Evolutionary conservation across 2,797 vertebrate species (phyloP).

Genomic region (Clarias fuscus): DNA sequence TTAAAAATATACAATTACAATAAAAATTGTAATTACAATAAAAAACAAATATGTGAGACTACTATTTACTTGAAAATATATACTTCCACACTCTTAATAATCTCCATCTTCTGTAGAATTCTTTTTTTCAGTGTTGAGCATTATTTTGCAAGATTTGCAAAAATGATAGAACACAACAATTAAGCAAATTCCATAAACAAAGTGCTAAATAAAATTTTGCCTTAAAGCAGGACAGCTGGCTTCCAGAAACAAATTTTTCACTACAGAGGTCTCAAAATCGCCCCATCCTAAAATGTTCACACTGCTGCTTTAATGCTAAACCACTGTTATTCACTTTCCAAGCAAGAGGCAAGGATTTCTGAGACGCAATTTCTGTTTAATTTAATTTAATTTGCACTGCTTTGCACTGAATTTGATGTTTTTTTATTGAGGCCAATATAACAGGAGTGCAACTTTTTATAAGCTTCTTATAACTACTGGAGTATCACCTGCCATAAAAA

Average conservation of each 20-base stretch:
- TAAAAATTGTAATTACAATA: not conserved
- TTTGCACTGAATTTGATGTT: not conserved
- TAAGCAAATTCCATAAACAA: not conserved
- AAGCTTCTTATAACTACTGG: not conserved
- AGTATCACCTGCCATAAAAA: not conserved
- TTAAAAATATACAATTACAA: not conserved
- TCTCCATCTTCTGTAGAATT: not conserved
- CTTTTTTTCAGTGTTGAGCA: not conserved
- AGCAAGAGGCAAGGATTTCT: not conserved
- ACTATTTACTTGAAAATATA: not conserved
- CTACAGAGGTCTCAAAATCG: not conserved
- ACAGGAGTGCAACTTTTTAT: not conserved
- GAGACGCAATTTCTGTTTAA: not conserved
- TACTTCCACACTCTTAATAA: not conserved
- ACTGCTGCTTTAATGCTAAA: slow-evolving; percentile 2
- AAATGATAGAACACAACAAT: not conserved
- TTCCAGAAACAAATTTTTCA: not conserved
- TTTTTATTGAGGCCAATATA: not conserved
- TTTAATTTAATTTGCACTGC: not conserved
- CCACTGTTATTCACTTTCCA: not conserved
- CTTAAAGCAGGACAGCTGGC: not conserved
- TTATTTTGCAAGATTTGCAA: not conserved
- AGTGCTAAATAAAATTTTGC: not conserved
- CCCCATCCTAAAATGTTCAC: not conserved
- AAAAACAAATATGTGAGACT: not conserved